phyloP scores from a whole-genome alignment of 2,888 invertebrate species.

The Pollenia griseotomentosa region DNA sequence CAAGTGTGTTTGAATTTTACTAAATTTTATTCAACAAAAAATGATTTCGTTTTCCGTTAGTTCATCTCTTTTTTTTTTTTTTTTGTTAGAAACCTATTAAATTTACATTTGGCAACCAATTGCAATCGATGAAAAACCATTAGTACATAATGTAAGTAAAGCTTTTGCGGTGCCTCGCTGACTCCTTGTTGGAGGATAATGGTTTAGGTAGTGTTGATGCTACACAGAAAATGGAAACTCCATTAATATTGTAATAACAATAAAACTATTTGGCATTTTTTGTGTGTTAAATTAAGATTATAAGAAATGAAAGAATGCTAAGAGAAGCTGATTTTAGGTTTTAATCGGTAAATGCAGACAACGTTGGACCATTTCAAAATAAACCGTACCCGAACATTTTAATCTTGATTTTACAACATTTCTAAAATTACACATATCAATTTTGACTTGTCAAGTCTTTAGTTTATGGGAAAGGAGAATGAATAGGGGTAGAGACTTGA shows the following conservation, averaged over 20 bases:
- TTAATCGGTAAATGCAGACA: neutral
- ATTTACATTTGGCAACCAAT: conserved; percentile 72
- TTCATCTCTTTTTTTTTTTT: conserved; percentile 56
- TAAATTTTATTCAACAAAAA: conserved; percentile 7
- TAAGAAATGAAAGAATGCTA: conserved; percentile 34
- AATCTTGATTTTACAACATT: neutral
- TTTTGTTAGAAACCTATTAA: conserved; percentile 62
- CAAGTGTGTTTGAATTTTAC: conserved; percentile 6
- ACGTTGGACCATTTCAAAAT: neutral
- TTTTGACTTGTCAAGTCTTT: no score
- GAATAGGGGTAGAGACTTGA: no score
- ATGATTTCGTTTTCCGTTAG: conserved; percentile 61
- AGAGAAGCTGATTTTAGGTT: conserved; percentile 4
- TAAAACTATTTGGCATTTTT: conserved; percentile 68
- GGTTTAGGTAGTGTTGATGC: conserved; percentile 17
- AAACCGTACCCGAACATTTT: neutral
- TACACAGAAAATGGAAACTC: conserved; percentile 36
- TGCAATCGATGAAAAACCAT: conserved; percentile 72
- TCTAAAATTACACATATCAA: neutral
- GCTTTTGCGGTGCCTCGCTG: conserved; percentile 36
- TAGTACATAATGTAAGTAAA: conserved; percentile 64
- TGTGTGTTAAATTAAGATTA: conserved; percentile 53
- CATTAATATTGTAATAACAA: conserved; percentile 71
- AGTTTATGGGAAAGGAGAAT: no score
- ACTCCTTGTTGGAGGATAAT: conserved; percentile 43